Base-by-base conservation (phyloP, 2,113 vertebrate species). In the Nycticorax nycticorax region DNA sequence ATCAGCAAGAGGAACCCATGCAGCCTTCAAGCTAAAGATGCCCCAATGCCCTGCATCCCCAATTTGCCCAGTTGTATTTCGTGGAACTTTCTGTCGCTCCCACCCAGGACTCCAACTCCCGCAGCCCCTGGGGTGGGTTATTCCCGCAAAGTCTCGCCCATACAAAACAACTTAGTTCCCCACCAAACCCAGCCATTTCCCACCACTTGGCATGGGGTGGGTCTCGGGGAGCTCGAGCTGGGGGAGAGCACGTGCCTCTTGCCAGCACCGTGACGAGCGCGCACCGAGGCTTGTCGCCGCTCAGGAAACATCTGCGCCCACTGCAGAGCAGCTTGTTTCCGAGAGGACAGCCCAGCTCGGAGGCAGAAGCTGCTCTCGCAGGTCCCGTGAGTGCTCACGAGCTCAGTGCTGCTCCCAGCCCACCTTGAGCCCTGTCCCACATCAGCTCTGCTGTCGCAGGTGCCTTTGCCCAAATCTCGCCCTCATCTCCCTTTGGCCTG, bases 161-260 rank as follows among this genome's bases (percentile, higher is more conserved):
- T 13, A 16, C 6, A 3, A 75, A 88, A 33, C 45, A 9, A 0
- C 50, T 30, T 13, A 12, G 11, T 10, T 77, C 32, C 80, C 32
- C 59, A 74, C 37, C 55, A 48, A 43, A 39, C 45, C 33, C 73
- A 53, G 9, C 22, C 2, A 0, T 6, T 35, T 64, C 39, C 52
- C 71, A 77, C 35, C 0, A 0, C 35, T 8, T 22, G 20, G 28
- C 0, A 0, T 5, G 26, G 35, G 5, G 24, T 5, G 18, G 10
- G 26, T 28, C 47, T 77, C 0, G 0, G 39, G 43, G n/a, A 76
- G 30, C 64, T 43, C 0, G 0, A 77, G n/a, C 16, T 1, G 4
- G 18, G 27, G 55, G 20, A 87, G 8, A 85, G 24, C 37, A 48
- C 0, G 0, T 78, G 56, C 27, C 24, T 27, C 62, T 9, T 9